phyloP scores from a whole-genome alignment of 2,888 invertebrate species.

The Lepetodrilus schrolli region DNA sequence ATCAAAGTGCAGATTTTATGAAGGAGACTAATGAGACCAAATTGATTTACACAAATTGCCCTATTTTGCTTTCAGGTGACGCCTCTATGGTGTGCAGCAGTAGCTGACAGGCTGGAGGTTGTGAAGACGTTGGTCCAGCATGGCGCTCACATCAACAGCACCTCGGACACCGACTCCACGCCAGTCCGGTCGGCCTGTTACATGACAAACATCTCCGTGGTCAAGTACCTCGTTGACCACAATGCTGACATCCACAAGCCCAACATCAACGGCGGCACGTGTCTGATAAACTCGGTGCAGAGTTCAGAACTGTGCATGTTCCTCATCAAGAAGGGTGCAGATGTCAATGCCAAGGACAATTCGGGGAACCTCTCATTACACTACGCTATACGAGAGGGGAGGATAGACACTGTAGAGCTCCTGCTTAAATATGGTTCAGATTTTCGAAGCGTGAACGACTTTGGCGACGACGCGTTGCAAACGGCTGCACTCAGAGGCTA shows the following conservation, averaged over 20 bases:
- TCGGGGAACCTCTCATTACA: constrained; percentile 93
- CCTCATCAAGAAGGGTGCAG: constrained; percentile 86
- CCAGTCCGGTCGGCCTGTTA: constrained; percentile 94
- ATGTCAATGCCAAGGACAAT: constrained; percentile 90
- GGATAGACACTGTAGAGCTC: constrained; percentile 88
- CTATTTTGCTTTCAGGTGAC: constrained; percentile 84
- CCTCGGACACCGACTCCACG: constrained; percentile 88
- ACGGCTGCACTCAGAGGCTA: constrained; percentile 87
- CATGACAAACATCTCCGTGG: constrained; percentile 79
- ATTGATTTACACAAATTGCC: no score
- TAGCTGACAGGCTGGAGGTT: constrained; percentile 86
- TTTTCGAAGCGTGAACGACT: constrained; percentile 82
- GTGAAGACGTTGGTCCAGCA: constrained; percentile 86
- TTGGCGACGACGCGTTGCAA: constrained; percentile 91
- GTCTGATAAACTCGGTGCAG: constrained; percentile 94
- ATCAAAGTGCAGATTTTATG: no score
- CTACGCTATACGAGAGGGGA: constrained; percentile 85
- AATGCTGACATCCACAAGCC: constrained; percentile 81
- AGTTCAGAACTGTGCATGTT: constrained; percentile 87
- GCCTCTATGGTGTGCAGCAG: constrained; percentile 94
- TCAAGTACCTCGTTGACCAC: constrained; percentile 69
- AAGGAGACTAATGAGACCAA: no score
- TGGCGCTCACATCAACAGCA: constrained; percentile 89
- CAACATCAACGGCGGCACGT: constrained; percentile 93
- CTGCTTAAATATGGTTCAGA: constrained; percentile 87